Base-by-base conservation (phyloP, 2,113 vertebrate species). In the Phoxinus phoxinus region DNA sequence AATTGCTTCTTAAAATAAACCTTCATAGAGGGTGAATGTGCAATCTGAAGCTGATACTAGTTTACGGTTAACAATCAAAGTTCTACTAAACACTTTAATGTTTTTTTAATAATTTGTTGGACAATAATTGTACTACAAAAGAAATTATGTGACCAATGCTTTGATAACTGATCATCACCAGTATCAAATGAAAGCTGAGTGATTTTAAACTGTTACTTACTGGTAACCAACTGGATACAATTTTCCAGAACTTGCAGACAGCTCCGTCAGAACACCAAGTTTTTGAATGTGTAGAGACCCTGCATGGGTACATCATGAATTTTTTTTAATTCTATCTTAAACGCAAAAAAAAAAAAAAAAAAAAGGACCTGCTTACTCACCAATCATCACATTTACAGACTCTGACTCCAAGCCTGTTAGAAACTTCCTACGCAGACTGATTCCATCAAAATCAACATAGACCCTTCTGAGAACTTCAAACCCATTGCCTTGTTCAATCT, bases 371-470 rank as follows among this genome's bases (percentile, higher is more conserved):
- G 3, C 17, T 81, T 74, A 83, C 94, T 92, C 92, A 97, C 97
- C 97, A 44, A 98, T 97, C 90, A 97, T 95, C 92, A 98, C 95
- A 63, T 95, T 96, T 85, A 98, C 95, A 35, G 91, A 92, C 83
- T 97, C 96, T 19, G 97, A 96, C 84, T 97, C 96, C 17, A 98
- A 92, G 48, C 97, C 97, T 7, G 95, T 96, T 84, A 97, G 94
- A 86, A 97, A 98, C 89, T 97, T 98, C 88, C 95, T 94, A 82
- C 95, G 96, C 51, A 98, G 96, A 87, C 93, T 97, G 92, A 98
- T 97, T 15, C 97, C 97, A 48, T 97, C 96, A 58, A 97, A 97
- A 91, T 98, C 97, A 27, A 98, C 97, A 7, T 96, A 98, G 27
- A 97, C 95, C 25, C 97, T 90, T n/a, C 97, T 95, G 37, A 95